phyloP scores from a whole-genome alignment of 2,888 invertebrate species.

The Anagyrus pseudococci region DNA sequence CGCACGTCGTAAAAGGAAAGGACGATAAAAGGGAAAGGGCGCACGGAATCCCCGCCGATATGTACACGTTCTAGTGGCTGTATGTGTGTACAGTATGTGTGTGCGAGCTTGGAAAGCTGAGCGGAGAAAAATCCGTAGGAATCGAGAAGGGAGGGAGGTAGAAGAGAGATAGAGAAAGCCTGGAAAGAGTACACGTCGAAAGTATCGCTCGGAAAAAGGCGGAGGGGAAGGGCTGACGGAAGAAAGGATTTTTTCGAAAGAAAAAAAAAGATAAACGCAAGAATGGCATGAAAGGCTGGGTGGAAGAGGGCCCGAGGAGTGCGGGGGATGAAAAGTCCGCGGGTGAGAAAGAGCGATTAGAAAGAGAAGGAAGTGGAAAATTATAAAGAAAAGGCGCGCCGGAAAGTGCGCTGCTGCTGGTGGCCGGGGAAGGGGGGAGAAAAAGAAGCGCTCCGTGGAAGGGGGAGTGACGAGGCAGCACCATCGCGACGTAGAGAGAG shows the following conservation, averaged over 20 bases:
- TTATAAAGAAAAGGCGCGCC: conserved; percentile 28
- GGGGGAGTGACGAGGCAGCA: conserved; percentile 24
- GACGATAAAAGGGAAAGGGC: conserved; percentile 38
- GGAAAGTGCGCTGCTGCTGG: too few relatives aligned
- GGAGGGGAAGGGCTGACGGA: neutral
- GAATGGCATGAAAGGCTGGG: conserved; percentile 22
- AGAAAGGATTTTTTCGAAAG: conserved; percentile 16
- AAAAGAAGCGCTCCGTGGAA: conserved; percentile 38
- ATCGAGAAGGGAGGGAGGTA: too few relatives aligned
- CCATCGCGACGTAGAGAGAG: conserved; percentile 38
- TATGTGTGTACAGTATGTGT: neutral
- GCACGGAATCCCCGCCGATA: neutral
- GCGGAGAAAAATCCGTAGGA: conserved; percentile 9
- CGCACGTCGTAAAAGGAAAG: conserved; percentile 38
- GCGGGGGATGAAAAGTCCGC: conserved; percentile 1
- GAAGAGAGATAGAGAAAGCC: too few relatives aligned
- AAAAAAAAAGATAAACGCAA: conserved; percentile 22
- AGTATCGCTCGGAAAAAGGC: neutral
- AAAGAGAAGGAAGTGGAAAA: conserved; percentile 30
- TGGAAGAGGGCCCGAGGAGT: neutral
- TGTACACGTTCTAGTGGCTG: neutral
- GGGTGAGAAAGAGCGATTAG: conserved; percentile 1
- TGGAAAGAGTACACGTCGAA: too few relatives aligned
- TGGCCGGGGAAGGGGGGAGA: conserved; percentile 21
- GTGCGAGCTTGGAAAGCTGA: neutral